Evolutionary conservation across 35 echinoderm and acorn worm genomes (phyloP).

Genomic region (Hemicentrotus pulcherrimus): DNA sequence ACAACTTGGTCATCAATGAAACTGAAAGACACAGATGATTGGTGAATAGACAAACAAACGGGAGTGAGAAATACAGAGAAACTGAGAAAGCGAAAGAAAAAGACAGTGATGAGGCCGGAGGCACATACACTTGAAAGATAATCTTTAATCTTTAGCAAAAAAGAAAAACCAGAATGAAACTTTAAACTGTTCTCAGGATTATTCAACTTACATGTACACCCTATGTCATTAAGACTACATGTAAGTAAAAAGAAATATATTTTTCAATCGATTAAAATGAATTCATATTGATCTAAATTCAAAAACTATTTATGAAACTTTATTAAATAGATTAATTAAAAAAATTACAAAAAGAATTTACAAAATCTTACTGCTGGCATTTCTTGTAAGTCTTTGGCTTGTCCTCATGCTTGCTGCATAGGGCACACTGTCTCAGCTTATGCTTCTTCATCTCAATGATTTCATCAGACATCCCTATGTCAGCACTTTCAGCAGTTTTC

Average conservation of each 20-base stretch:
- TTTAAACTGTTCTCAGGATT: no score
- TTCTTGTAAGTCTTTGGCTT: neutral
- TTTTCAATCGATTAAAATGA: no score
- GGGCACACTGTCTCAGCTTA: neutral
- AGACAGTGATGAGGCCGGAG: neutral
- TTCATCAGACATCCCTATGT: neutral
- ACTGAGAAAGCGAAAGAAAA: neutral
- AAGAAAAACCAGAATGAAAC: no score
- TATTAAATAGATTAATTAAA: no score
- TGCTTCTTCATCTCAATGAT: neutral
- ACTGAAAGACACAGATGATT: neutral
- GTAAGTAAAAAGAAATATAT: no score
- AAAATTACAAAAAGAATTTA: neutral
- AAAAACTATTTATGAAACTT: no score
- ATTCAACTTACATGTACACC: no score
- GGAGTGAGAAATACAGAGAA: neutral
- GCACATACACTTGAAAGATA: neutral
- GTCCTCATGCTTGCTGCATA: neutral
- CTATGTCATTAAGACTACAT: no score
- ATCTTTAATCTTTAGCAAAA: no score
- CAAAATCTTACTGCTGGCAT: neutral
- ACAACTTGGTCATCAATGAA: neutral
- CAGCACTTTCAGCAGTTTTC: neutral
- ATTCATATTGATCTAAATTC: no score
- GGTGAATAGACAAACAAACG: neutral